A percentile compares a stretch with the other conserved stretches of the same genome.
phyloP scores from a whole-genome alignment of 2,797 vertebrate genomes.

The Chrosomus eos region DNA sequence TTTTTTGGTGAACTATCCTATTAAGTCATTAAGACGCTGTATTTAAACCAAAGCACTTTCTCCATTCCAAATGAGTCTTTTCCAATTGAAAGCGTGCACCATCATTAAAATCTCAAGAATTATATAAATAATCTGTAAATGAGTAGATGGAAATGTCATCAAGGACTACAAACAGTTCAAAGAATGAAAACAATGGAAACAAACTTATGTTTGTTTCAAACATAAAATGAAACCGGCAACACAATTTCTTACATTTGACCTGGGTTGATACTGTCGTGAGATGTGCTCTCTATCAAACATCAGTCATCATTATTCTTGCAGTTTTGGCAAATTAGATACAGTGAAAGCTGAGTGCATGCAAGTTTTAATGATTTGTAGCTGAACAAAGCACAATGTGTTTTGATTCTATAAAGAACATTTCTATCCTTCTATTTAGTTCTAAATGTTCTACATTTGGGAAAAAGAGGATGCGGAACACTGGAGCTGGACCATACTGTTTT shows the following conservation, averaged over 20 bases:
- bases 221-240: background rate
- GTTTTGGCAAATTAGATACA: background rate
- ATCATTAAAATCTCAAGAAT: background rate
- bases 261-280: background rate
- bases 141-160: background rate
- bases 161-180: background rate
- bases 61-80: background rate
- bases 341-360: background rate
- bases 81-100: background rate
- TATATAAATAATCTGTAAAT: background rate
- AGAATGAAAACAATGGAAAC: background rate
- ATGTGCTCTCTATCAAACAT: background rate
- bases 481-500: background rate
- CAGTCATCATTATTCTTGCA: constrained; percentile 1
- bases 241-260: background rate
- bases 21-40: background rate
- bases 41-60: background rate
- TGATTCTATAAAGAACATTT: constrained; percentile 2
- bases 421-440: background rate
- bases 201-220: background rate
- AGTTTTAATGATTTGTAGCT: background rate
- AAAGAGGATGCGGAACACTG: background rate
- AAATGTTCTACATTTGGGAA: constrained; percentile 2
- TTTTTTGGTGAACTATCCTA: background rate
- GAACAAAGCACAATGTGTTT: constrained; percentile 17